Base-by-base conservation (phyloP, 2,888 invertebrate species). In the Eupithecia subumbrata region DNA sequence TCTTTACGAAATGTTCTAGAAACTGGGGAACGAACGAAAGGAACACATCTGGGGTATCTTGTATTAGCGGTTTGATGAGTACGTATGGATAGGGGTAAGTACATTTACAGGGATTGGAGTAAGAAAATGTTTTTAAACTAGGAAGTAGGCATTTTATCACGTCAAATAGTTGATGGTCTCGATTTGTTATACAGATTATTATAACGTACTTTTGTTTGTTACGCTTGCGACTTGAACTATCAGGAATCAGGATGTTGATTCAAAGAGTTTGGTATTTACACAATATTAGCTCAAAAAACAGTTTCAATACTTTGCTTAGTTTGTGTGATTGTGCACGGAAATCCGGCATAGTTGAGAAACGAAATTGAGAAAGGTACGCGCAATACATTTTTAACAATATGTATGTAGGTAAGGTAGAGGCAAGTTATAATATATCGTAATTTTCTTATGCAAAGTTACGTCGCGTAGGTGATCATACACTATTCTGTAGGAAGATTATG, bases 1-100 rank as follows among this genome's bases (percentile, higher is more conserved):
- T 89, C 85, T 89, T 89, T 86, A 83, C 85, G 85, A 84, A 84
- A 76, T 74, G 74, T 69, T 74, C 72, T 77, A 72, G 72, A 74
- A 77, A 52, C n/a, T 18, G 45, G 30, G 71, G 64, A 74, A 66
- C 48, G 43, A 67, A 67, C 22, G 22, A 67, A 67, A 43, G 67
- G 40, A 37, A 5, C 43, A 37, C 5, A 67, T 43, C 67, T 67
- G 67, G 67, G 40, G 52, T 56, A 52, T 52, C 7, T 52, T 8
- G 18, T 45, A 45, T 45, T 5, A 45, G 45, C 43, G 18, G n/a
- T 48, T 52, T 9, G 52, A 9, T n/a, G 16, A 18, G 45, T 48
- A 48, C 18, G 45, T 48, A 7, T 48, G 45, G 14, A 43, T 43
- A 43, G 14, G 14, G 14, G 12, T 40, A 40, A 1, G 7, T 34